Percentiles rank a stretch among this genome's conserved stretches.
These are phyloP conservation scores for Germaria angustata DNA, from an alignment of 2,888 invertebrate species.

Conservation along the genomic window DNA sequence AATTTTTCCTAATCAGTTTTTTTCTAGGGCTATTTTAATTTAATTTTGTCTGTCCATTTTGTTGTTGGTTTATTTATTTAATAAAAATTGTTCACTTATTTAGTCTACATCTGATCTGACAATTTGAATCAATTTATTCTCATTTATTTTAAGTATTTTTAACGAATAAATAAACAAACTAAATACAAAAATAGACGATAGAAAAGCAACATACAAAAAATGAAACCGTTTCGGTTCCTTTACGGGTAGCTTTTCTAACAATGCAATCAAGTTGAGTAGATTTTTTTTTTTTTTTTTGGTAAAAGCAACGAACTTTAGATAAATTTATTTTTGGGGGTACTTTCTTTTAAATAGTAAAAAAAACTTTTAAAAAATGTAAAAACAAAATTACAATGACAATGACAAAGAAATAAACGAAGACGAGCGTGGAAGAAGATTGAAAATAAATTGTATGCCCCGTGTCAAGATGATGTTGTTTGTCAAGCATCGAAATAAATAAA, in stretches of 20 bases:
- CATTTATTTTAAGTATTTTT: constrained; percentile 59
- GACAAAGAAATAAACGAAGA: constrained; percentile 36
- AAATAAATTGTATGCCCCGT: constrained; percentile 57
- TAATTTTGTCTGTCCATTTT: neutral
- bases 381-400: constrained; percentile 39
- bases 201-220: neutral
- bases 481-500: neutral
- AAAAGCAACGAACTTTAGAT: constrained; percentile 29
- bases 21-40: neutral
- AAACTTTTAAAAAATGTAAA: neutral
- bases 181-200: neutral
- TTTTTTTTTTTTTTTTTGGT: too few species aligned
- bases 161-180: constrained; percentile 48
- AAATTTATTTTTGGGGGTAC: constrained; percentile 31
- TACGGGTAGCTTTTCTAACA: constrained; percentile 35
- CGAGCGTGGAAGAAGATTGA: constrained; percentile 36
- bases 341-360: constrained; percentile 33
- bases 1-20: neutral
- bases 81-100: neutral
- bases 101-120: constrained; percentile 9
- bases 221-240: neutral
- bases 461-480: constrained; percentile 40
- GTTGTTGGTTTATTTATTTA: constrained; percentile 22
- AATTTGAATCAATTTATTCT: constrained; percentile 64
- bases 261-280: constrained; percentile 57